Base-by-base conservation (phyloP, 2,888 invertebrate species). In the Dasysyrphus albostriatus region DNA sequence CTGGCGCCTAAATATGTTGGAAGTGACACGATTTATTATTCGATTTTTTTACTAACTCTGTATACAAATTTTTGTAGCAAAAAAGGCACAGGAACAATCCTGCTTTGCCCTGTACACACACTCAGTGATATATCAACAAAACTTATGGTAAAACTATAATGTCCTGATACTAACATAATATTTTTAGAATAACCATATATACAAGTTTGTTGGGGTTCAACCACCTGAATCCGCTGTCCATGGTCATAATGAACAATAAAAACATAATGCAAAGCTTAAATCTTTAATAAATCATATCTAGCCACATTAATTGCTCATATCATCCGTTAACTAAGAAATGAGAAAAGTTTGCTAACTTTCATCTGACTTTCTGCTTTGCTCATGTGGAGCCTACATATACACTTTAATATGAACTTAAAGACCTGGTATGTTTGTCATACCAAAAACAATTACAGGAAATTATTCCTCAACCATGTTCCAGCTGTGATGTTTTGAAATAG, bases 401-500 rank as follows among this genome's bases (percentile, higher is more conserved):
- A 44, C n/a, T 29, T 42, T 8, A 5, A 54, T 49, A 8, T 56
- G n/a, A 37, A 44, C 47, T 63, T 16, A 9, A 49, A 65, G 54
- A 47, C 58, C 34, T 14, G 72, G 65, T 78, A 61, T 83, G 59
- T 69, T 67, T 51, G 51, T 80, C 70, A 80, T 73, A 85, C 85
- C 85, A 82, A 85, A 84, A 82, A 74, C 63, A 82, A 78, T 82
- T 51, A 63, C 61, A 78, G 77, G 74, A 78, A 85, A 82, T 78
- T 85, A 85, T 85, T 85, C 39, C 42, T 37, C 12, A 63, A 44
- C 34, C 77, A 63, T 85, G 82, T 85, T 61, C 42, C 47, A 73
- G 29, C 56, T 61, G 73, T 14, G 44, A 42, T 78, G 74, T 82
- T 82, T 74, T 19, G 73, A 81, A 85, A 85, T 85, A 65, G 42